Evolutionary conservation across 1,140 invertebrate genomes (phyloP).

Genomic region (Ceratosolen solmsi): DNA sequence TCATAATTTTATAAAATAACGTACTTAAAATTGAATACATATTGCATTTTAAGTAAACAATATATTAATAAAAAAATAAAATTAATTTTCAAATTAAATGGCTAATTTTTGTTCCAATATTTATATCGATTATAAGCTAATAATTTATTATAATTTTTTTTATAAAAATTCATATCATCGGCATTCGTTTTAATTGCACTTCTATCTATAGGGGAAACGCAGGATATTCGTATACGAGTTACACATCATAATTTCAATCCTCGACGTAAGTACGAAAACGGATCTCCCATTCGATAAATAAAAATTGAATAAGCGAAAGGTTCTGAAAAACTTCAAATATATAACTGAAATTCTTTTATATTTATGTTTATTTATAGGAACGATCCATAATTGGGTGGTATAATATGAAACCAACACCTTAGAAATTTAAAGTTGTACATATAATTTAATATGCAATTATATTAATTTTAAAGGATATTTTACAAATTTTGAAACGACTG

Average conservation of each 20-base stretch:
- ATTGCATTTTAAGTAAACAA: background rate
- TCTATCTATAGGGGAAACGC: slow-evolving; percentile 60
- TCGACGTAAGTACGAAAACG: too few relatives aligned
- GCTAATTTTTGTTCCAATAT: slow-evolving; percentile 25
- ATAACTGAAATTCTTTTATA: too few relatives aligned
- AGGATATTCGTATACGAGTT: slow-evolving; percentile 75
- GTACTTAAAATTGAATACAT: slow-evolving; percentile 11
- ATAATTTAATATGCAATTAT: slow-evolving; percentile 32
- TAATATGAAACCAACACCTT: slow-evolving; percentile 61
- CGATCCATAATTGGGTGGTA: slow-evolving; percentile 72
- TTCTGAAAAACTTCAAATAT: too few relatives aligned
- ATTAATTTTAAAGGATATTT: slow-evolving; percentile 9
- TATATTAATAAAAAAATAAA: slow-evolving; percentile 37
- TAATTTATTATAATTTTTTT: too few relatives aligned
- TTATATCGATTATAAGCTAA: background rate
- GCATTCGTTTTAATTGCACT: slow-evolving; percentile 28
- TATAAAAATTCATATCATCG: too few relatives aligned
- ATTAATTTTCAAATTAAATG: slow-evolving; percentile 32
- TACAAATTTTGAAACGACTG: slow-evolving; percentile 51
- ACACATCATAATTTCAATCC: too few relatives aligned
- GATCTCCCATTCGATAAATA: too few relatives aligned
- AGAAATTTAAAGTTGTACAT: slow-evolving; percentile 52
- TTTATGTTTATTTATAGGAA: slow-evolving; percentile 60
- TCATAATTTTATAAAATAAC: background rate
- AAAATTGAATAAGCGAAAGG: slow-evolving; percentile 58